Evolutionary conservation across 2,113 vertebrate genomes (phyloP).

Genomic region (Amphiprion ocellaris): DNA sequence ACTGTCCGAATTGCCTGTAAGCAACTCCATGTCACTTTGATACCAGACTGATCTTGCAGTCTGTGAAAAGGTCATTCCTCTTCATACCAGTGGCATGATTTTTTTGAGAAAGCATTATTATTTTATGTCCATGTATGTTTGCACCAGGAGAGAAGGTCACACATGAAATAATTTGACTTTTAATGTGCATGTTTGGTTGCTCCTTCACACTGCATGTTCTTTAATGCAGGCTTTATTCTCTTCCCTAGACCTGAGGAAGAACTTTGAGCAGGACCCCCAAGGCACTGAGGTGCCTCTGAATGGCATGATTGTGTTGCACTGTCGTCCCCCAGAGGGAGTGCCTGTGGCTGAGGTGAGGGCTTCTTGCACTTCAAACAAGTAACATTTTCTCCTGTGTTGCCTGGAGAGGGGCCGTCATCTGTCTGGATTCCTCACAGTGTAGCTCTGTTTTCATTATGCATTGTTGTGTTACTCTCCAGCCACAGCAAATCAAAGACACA

Average conservation of each 20-base stretch:
- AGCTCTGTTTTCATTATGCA: constrained; percentile 34
- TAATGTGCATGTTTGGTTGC: constrained; percentile 1
- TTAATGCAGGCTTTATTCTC: constrained; percentile 57
- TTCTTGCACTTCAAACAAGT: constrained; percentile 62
- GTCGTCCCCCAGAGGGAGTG: constrained; percentile 97
- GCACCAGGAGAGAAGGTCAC: constrained; percentile 21
- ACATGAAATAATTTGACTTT: constrained; percentile 24
- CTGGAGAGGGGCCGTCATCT: constrained; percentile 48
- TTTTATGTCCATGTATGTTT: constrained; percentile 4
- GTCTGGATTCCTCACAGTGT: constrained; percentile 33
- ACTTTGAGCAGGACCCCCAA: constrained; percentile 98
- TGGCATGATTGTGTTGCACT: constrained; percentile 97
- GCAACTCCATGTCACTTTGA: constrained; percentile 65
- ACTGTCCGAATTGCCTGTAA: constrained; percentile 96
- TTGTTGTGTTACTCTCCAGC: constrained; percentile 30
- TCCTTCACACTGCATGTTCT: not conserved
- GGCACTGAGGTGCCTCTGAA: constrained; percentile 96
- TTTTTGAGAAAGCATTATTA: not conserved
- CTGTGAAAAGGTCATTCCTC: constrained; percentile 29
- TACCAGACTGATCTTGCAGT: constrained; percentile 35
- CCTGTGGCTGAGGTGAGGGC: constrained; percentile 94
- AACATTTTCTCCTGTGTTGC: constrained; percentile 49
- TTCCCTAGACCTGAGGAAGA: constrained; percentile 93
- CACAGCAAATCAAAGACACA: constrained; percentile 22
- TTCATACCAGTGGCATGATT: not conserved